Conservation (phyloP, 2,888 invertebrate species). For the Hyppa rectilinea region DNA sequence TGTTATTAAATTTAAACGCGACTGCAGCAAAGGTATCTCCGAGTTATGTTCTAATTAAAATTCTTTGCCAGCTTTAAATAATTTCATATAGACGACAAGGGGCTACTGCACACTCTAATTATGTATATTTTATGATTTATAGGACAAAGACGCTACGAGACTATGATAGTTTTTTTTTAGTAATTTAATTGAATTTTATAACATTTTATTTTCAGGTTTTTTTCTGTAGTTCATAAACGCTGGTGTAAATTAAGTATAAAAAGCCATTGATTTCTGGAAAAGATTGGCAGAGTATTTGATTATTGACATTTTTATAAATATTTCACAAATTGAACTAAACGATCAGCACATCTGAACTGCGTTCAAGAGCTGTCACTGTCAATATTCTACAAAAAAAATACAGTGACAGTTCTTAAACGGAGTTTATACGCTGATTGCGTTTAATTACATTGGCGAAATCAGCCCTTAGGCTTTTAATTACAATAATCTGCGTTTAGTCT, state of each 20-base stretch:
- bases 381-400: too few relatives aligned
- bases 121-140: background rate
- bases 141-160: background rate
- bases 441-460: too few relatives aligned
- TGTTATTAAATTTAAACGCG: conserved; percentile 33
- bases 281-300: too few relatives aligned
- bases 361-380: too few relatives aligned
- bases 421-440: too few relatives aligned
- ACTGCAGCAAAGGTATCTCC: conserved; percentile 14
- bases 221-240: background rate
- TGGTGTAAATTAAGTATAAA: background rate
- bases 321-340: too few relatives aligned
- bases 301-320: too few relatives aligned
- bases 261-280: background rate
- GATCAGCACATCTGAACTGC: too few relatives aligned
- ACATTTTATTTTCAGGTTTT: too few relatives aligned
- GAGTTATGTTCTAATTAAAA: conserved; percentile 37
- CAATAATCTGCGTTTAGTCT: background rate
- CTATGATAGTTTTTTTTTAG: background rate
- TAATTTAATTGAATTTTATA: background rate
- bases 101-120: background rate
- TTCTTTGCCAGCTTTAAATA: conserved; percentile 20
- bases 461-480: too few relatives aligned
- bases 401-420: too few relatives aligned
- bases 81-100: conserved; percentile 2